A percentile compares a stretch with the other conserved stretches of the same genome.
These are phyloP conservation scores for Dendrophyllia cribrosa DNA, from an alignment of 64 coral and sea anemone genomes.

Conservation along the genomic window DNA sequence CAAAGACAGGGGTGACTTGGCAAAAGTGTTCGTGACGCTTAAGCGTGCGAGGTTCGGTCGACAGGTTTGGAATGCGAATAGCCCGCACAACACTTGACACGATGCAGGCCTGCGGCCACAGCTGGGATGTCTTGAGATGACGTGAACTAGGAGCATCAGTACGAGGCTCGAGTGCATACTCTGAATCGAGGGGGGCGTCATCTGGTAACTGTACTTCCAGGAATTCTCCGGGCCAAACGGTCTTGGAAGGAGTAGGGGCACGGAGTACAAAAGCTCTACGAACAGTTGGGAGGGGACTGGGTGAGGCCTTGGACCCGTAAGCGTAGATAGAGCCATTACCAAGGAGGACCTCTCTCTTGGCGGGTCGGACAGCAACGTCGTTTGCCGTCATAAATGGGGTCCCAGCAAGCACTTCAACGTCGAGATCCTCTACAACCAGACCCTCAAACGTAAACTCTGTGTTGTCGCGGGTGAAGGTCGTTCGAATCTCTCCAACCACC, in stretches of 20 bases:
- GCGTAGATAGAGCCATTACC: slow-evolving; percentile 32
- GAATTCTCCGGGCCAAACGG: slow-evolving; percentile 58
- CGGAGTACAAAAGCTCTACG: not conserved
- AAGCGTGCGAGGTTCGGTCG: no score
- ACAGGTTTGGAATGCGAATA: slow-evolving; percentile 38
- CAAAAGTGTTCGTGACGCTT: slow-evolving; percentile 33
- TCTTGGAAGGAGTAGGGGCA: slow-evolving; percentile 31
- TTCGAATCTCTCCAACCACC: slow-evolving; percentile 36
- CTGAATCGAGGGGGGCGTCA: not conserved
- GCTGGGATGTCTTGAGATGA: not conserved
- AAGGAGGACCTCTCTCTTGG: slow-evolving; percentile 27
- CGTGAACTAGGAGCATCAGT: not conserved
- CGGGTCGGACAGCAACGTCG: slow-evolving; percentile 28
- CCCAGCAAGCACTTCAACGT: slow-evolving; percentile 57
- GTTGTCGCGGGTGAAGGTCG: slow-evolving; percentile 5
- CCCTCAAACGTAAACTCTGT: slow-evolving; percentile 22
- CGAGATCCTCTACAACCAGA: slow-evolving; percentile 44
- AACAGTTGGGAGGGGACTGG: not conserved
- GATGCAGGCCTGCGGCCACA: not conserved
- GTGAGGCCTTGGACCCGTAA: slow-evolving; percentile 13
- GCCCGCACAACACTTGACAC: not conserved
- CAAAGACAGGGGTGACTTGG: slow-evolving; percentile 21
- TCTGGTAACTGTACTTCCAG: slow-evolving; percentile 12
- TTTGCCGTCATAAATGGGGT: slow-evolving; percentile 61
- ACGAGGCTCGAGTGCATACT: slow-evolving; percentile 45